A percentile compares a stretch with the other conserved stretches of the same genome.
Conservation (phyloP, 2,888 invertebrate species). For the Hybos culiciformis region DNA sequence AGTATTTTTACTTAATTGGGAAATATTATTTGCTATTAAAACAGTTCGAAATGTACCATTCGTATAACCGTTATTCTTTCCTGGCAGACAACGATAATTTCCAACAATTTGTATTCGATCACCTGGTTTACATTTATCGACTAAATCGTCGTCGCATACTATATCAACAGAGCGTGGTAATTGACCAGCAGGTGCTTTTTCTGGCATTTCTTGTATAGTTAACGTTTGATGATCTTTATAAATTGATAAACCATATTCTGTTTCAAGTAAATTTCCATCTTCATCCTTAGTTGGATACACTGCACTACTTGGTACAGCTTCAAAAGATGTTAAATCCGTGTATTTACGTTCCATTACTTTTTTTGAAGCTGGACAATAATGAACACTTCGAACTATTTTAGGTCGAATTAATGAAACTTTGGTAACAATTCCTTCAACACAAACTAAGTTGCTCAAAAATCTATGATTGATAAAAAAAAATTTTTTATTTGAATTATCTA, state of each 20-base stretch:
- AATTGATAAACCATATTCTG: conserved; percentile 86
- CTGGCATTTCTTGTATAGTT: conserved; percentile 98
- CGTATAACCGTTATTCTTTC: conserved; percentile 84
- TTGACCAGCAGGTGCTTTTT: conserved; percentile 95
- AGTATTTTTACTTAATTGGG: conserved; percentile 78
- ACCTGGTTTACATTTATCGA: conserved; percentile 90
- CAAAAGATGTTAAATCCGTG: conserved; percentile 89
- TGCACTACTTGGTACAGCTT: conserved; percentile 75
- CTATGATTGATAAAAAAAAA: conserved; percentile 27
- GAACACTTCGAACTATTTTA: conserved; percentile 92
- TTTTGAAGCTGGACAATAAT: conserved; percentile 86
- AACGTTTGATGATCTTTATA: conserved; percentile 98
- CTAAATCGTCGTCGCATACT: conserved; percentile 90
- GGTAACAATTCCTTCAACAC: conserved; percentile 96
- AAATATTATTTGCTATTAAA: conserved; percentile 85
- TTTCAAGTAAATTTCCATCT: conserved; percentile 92
- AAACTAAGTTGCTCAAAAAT: conserved; percentile 84
- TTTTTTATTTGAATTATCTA: too few species aligned
- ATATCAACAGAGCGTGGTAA: conserved; percentile 90
- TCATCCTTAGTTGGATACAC: conserved; percentile 97
- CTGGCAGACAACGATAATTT: conserved; percentile 85
- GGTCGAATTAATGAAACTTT: conserved; percentile 90
- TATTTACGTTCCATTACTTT: conserved; percentile 89
- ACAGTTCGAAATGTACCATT: conserved; percentile 85
- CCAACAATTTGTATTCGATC: conserved; percentile 95